Conservation (phyloP, 2,888 invertebrate genomes). For the Ptilodon capucinus region DNA sequence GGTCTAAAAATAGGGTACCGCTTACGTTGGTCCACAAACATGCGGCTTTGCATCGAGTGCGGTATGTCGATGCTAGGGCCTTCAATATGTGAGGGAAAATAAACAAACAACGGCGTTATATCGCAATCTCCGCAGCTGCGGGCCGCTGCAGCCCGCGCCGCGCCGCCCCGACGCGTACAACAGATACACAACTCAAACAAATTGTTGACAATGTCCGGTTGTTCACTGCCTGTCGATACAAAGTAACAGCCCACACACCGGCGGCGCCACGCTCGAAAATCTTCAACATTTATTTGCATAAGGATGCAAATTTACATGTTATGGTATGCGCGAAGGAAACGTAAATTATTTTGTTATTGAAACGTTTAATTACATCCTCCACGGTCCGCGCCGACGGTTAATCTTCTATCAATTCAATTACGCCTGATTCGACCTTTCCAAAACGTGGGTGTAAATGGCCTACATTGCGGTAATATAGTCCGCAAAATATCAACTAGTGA, state of each 20-base stretch:
- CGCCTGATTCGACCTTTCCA: slow-evolving; percentile 10
- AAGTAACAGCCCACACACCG: slow-evolving; percentile 8
- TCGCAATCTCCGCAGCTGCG: slow-evolving; percentile 37
- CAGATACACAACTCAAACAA: slow-evolving; percentile 30
- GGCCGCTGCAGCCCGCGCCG: slow-evolving; percentile 14
- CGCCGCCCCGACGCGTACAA: slow-evolving; percentile 9
- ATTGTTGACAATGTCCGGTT: slow-evolving; percentile 42
- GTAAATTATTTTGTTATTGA: slow-evolving; percentile 2
- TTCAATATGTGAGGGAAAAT: slow-evolving; percentile 37
- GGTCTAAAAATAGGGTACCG: slow-evolving; percentile 33
- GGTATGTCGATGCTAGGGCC: slow-evolving; percentile 19
- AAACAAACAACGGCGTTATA: slow-evolving; percentile 37
- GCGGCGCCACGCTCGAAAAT: neutral
- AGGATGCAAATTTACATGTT: neutral
- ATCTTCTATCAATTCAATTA: slow-evolving; percentile 14
- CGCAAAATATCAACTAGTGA: slow-evolving; percentile 1
- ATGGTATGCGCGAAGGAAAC: neutral
- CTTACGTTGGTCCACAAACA: slow-evolving; percentile 18
- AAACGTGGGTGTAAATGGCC: slow-evolving; percentile 13
- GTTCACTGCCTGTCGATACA: slow-evolving; percentile 21
- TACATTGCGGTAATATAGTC: slow-evolving; percentile 6
- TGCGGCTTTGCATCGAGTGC: slow-evolving; percentile 13
- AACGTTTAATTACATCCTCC: neutral
- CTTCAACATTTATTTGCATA: neutral
- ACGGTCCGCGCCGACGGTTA: neutral